phyloP scores from a whole-genome alignment of 2,797 vertebrate species.

The Neostethus bicornis region DNA sequence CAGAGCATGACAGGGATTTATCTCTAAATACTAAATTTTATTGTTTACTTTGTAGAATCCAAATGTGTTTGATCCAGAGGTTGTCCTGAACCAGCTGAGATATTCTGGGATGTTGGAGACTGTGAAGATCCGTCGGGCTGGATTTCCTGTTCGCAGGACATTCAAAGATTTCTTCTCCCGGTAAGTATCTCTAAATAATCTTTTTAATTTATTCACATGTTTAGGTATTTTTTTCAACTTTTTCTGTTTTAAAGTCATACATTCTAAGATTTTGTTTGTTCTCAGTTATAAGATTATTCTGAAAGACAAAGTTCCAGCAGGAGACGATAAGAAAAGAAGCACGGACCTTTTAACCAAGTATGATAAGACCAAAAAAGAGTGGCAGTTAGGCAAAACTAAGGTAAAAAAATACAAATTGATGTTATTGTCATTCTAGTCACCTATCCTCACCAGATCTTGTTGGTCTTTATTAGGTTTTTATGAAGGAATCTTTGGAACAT shows the following conservation, averaged over 20 bases:
- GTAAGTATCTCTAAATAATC: conserved; percentile 58
- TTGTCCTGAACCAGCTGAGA: conserved; percentile 90
- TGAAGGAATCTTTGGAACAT: conserved; percentile 84
- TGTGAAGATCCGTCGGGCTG: conserved; percentile 90
- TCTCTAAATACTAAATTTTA: not conserved
- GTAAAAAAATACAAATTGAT: conserved; percentile 54
- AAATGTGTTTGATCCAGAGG: conserved; percentile 84
- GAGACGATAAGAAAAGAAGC: conserved; percentile 82
- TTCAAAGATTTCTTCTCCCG: conserved; percentile 89
- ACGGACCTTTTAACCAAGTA: conserved; percentile 82
- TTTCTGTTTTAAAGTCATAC: not conserved
- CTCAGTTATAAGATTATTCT: conserved; percentile 89
- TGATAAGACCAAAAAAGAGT: conserved; percentile 84
- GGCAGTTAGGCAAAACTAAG: conserved; percentile 93
- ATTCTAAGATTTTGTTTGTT: conserved; percentile 12
- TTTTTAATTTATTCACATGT: not conserved
- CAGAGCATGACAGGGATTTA: not conserved
- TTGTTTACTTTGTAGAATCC: conserved; percentile 75
- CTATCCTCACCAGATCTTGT: too few relatives aligned
- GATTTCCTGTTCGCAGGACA: conserved; percentile 88
- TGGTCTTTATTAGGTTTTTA: conserved; percentile 77
- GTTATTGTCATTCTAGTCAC: too few relatives aligned
- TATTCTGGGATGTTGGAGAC: conserved; percentile 96
- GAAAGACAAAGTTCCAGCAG: conserved; percentile 67
- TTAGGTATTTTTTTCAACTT: not conserved